Percentiles rank a stretch among this genome's conserved stretches.
phyloP scores from a whole-genome alignment of 2,113 vertebrate species.

The Ellobius talpinus region DNA sequence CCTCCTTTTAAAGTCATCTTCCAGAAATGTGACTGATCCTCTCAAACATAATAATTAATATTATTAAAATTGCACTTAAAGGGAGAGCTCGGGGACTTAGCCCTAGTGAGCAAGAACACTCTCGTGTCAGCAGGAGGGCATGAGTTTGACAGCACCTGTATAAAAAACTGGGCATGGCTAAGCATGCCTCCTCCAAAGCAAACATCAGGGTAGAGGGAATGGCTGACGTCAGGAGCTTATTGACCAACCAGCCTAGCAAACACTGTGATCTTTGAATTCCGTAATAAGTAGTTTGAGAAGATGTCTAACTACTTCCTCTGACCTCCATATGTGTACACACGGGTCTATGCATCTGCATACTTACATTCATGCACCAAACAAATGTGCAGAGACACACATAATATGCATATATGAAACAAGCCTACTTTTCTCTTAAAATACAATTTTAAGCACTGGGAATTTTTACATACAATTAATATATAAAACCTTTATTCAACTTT shows the following conservation, averaged over 20 bases:
- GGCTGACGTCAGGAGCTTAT: neutral
- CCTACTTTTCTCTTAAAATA: neutral
- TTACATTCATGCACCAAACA: neutral
- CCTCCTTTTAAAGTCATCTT: neutral
- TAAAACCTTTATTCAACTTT: neutral
- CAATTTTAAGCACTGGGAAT: neutral
- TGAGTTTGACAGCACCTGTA: neutral
- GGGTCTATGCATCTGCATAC: neutral
- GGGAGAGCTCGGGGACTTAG: neutral
- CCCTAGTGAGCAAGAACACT: neutral
- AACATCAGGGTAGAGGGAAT: too few species aligned
- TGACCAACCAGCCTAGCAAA: neutral
- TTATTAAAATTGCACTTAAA: neutral
- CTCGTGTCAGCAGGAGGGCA: neutral
- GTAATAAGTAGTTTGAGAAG: neutral
- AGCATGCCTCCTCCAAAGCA: neutral
- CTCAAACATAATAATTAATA: neutral
- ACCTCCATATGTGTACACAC: neutral
- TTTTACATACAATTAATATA: constrained; percentile 7
- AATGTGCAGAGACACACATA: neutral
- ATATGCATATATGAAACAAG: neutral
- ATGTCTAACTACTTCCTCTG: neutral
- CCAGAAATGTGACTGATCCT: neutral
- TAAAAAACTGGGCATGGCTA: neutral
- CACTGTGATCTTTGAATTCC: neutral